phyloP scores from a whole-genome alignment of 1,140 invertebrate genomes.

The Drosophila elegans region DNA sequence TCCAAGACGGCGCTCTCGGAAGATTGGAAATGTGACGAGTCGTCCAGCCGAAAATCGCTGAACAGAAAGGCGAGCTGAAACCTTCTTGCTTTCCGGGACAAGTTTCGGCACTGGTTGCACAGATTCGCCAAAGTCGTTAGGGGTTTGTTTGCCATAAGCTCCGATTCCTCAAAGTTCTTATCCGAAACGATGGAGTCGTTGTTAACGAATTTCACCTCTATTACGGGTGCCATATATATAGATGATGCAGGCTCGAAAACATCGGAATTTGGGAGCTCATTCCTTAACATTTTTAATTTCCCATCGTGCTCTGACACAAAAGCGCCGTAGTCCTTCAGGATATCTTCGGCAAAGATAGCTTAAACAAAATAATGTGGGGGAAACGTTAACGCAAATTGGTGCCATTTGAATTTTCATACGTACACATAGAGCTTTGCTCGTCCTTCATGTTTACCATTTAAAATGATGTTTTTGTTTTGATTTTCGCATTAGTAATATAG shows the following conservation, averaged over 20 bases:
- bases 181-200: constrained; percentile 1
- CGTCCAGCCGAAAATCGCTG: constrained; percentile 28
- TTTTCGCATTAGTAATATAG: constrained; percentile 17
- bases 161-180: constrained; percentile 89
- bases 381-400: background rate
- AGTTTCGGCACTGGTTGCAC: constrained; percentile 90
- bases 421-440: constrained; percentile 32
- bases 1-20: constrained; percentile 23
- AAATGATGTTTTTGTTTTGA: constrained; percentile 23
- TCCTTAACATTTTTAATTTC: constrained; percentile 47
- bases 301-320: constrained; percentile 72
- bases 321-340: constrained; percentile 67
- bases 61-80: constrained; percentile 51
- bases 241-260: background rate
- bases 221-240: constrained; percentile 39
- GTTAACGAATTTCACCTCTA: constrained; percentile 48
- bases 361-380: background rate
- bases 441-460: constrained; percentile 20
- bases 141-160: constrained; percentile 92
- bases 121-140: constrained; percentile 92
- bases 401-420: background rate
- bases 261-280: constrained; percentile 16
- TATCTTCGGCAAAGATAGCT: constrained; percentile 79
- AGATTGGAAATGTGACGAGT: background rate
- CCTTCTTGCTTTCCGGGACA: constrained; percentile 89